phyloP scores from a whole-genome alignment of 2,113 vertebrate species.

The Peromyscus polionotus region DNA sequence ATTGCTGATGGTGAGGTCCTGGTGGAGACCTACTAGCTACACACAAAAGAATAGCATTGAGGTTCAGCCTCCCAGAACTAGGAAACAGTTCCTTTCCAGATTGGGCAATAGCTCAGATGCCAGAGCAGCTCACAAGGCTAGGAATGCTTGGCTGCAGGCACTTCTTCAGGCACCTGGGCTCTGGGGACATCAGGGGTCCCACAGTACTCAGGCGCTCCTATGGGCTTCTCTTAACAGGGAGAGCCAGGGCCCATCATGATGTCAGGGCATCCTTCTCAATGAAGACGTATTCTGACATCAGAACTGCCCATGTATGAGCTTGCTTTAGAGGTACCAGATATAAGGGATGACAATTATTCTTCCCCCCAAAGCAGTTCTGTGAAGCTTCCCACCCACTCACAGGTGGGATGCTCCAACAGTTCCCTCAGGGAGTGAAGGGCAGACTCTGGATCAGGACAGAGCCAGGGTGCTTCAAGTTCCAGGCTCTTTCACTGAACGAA shows the following conservation, averaged over 20 bases:
- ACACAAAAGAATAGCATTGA: background rate
- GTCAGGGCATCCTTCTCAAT: too few relatives aligned
- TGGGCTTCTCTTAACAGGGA: background rate
- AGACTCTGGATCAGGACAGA: background rate
- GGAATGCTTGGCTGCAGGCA: background rate
- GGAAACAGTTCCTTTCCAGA: accelerated
- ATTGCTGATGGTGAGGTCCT: background rate
- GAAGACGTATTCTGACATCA: background rate
- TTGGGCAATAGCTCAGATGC: background rate
- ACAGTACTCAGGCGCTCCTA: background rate
- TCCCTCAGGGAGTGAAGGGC: background rate
- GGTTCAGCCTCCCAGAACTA: background rate
- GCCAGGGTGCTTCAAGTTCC: background rate
- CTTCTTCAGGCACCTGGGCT: background rate
- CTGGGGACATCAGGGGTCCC: background rate
- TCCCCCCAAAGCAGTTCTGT: background rate
- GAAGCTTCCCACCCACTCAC: background rate
- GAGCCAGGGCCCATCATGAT: background rate
- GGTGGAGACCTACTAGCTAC: background rate
- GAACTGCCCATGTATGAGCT: accelerated
- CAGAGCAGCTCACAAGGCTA: accelerated
- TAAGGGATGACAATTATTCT: background rate
- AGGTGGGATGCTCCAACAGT: background rate
- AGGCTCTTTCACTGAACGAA: background rate
- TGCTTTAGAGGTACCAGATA: too few relatives aligned